Evolutionary conservation across 2,797 vertebrate genomes (phyloP).

Genomic region (Myioborus miniatus): DNA sequence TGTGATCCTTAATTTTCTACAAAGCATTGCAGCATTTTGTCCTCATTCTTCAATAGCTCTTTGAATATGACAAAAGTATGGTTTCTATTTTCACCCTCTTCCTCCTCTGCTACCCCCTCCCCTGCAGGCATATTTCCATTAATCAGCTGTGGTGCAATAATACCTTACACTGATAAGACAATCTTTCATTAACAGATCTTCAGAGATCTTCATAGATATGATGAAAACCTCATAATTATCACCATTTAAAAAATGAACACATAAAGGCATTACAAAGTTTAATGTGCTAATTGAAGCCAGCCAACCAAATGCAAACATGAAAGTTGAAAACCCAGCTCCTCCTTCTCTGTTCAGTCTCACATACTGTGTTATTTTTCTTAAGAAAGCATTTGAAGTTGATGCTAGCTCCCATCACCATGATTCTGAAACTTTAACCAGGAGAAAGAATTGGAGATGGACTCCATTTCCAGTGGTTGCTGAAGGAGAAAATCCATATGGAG

Average conservation of each 20-base stretch:
- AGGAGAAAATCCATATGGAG: constrained; percentile 4
- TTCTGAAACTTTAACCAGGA: not conserved
- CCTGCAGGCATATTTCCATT: constrained; percentile 20
- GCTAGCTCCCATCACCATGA: not conserved
- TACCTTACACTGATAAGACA: constrained; percentile 5
- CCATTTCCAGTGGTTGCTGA: not conserved
- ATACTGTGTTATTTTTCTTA: not conserved
- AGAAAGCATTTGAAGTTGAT: not conserved
- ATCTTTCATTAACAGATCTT: constrained; percentile 8
- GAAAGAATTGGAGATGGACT: not conserved
- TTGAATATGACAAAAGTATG: constrained; percentile 49
- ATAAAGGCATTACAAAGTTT: not conserved
- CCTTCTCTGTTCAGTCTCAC: not conserved
- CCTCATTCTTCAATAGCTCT: constrained; percentile 37
- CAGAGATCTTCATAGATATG: not conserved
- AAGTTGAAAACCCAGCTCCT: not conserved
- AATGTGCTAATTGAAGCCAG: constrained; percentile 23
- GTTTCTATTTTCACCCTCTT: constrained; percentile 57
- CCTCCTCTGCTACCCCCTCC: not conserved
- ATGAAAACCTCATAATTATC: not conserved
- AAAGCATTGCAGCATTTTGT: constrained; percentile 45
- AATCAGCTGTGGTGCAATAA: not conserved
- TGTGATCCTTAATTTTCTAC: constrained; percentile 65
- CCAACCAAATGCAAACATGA: not conserved
- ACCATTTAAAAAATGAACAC: not conserved